Percentiles rank a stretch among this genome's conserved stretches.
Evolutionary conservation across 2,113 vertebrate genomes (phyloP).

Genomic region (Neofelis nebulosa): DNA sequence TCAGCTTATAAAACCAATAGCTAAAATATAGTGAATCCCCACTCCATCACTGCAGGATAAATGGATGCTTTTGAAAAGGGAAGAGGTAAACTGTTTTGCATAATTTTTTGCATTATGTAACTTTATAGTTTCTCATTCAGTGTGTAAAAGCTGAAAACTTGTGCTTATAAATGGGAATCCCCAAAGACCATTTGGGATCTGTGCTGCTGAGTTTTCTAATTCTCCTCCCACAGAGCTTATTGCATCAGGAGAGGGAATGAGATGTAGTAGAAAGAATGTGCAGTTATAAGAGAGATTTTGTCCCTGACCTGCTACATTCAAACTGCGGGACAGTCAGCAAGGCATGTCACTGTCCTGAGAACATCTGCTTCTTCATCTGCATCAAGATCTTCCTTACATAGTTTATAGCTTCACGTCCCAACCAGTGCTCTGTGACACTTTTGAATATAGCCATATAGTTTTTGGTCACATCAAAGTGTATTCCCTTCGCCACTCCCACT

Average conservation of each 20-base stretch:
- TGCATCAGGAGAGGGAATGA: not conserved
- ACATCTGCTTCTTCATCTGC: not conserved
- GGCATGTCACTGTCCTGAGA: not conserved
- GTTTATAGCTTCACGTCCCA: not conserved
- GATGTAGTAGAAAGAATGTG: not conserved
- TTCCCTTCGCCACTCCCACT: not conserved
- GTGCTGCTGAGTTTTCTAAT: not conserved
- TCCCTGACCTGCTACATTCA: not conserved
- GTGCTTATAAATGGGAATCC: not conserved
- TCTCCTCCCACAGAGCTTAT: not conserved
- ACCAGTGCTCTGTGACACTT: rapidly evolving
- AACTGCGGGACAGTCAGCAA: not conserved
- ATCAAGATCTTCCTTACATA: not conserved
- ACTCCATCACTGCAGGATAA: not conserved
- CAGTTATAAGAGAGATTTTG: not conserved
- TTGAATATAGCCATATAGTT: not conserved
- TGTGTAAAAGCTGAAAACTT: not conserved
- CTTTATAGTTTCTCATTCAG: not conserved
- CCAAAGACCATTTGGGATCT: not conserved
- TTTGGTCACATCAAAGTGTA: not conserved
- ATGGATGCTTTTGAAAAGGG: not conserved
- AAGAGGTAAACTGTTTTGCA: not conserved
- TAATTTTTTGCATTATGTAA: not conserved
- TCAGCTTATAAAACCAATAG: not conserved
- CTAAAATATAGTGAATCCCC: not conserved